Base-by-base conservation (phyloP, 64 coral and sea anemone species). In the Actinia tenebrosa region DNA sequence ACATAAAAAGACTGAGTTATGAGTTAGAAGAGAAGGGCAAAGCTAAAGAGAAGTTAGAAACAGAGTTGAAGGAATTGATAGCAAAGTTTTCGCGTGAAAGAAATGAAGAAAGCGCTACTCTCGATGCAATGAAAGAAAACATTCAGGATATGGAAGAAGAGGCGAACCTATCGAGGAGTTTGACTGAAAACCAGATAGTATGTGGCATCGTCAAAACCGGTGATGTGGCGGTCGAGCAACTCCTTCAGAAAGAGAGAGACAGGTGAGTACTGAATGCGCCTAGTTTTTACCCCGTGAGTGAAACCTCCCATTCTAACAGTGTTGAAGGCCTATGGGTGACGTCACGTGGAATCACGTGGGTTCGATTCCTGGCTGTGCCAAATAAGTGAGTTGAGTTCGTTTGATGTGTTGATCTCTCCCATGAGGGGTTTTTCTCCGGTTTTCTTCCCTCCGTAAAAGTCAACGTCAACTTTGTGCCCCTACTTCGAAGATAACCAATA, bases 61-160 rank as follows among this genome's bases (percentile, higher is more conserved):
- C 84, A 26, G 93, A 99, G 16, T 88, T 93, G 37, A 92, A 88
- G 82, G 88, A 99, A 18, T 71, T 99, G 30, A 87, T 88, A 78
- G 83, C 83, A 44, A 86, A 88, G 82, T 95, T 95, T 95, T 53
- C 37, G 64, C 93, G 85, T 16, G 97, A 99, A 3, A 92, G 97
- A 60, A 89, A 83, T 46, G 97, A 92, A 78, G 97, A 99, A 80
- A 79, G 56, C 16, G 77, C 86, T 3, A 97, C 92, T 26, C 87
- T 92, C 59, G 91, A 93, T 19, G 91, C 94, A 0, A 89, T 97
- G 86, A 63, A 88, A 62, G 94, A 97, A 69, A 97, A 91, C 64
- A 71, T 97, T 10, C 86, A 90, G 88, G 94, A 97, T 64, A 88
- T 97, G 50, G 94, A 97, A 45, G 94, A 97, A 79, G 94, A 97